Evolutionary conservation across 2,888 invertebrate species (phyloP), one percentile per base, ranked within the genome.

Genomic region (Diplolepis rosae): DNA sequence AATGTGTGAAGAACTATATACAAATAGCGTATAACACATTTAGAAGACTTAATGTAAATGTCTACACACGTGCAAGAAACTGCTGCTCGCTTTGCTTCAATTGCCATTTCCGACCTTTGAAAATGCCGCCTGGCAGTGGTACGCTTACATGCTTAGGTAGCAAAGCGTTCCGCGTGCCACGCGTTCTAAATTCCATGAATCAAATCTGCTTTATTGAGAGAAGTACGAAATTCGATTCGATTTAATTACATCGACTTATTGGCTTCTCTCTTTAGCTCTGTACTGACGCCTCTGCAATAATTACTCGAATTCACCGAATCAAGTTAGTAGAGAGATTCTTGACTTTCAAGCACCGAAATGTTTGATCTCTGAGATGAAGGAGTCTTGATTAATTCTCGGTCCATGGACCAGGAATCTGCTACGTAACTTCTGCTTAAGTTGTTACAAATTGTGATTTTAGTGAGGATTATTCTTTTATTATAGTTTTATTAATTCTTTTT

Each of bases 291-390:
- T 56, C 22, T 11, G 35, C 56, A 56, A 56, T 56, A 56, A 56
- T 56, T 56, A 35, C 56, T 56, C 24, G 22, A 22, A 56, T 56
- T 56, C 35, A 56, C 35, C 24, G 35, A 7, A 39, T 2, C 56
- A 39, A 56, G 35, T 54, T 54, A 24, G n/a, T 35, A 35, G 56
- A 35, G 56, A 35, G 35, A 35, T 35, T 22, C 35, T 56, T 35
- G 56, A 56, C 35, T 56, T 56, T 35, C 56, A 35, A 56, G 56
- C 22, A 56, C 56, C 35, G 22, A 24, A 24, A 56, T 39, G 56
- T 56, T 56, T 56, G 56, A 56, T 56, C 56, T 56, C 56, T 0
- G 35, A 56, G 56, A 56, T 56, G 35, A 56, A 56, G 56, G 56
- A 56, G 56, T 35, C 56, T 56, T 56, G 35, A 56, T 56, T 56